Evolutionary conservation across 2,888 invertebrate species (phyloP).

Genomic region (Eupithecia insigniata): DNA sequence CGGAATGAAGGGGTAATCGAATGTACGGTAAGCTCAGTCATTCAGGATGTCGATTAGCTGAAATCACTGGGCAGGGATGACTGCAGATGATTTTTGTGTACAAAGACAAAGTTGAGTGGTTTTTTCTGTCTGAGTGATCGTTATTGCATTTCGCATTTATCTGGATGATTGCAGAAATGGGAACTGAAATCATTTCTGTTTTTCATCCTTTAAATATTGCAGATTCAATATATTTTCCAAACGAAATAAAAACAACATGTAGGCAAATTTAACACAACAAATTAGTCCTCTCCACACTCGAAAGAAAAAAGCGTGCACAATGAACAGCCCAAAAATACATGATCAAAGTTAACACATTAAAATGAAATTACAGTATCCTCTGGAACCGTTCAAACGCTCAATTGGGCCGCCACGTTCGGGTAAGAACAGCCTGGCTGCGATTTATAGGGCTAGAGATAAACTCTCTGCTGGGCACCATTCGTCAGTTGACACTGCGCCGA

Average conservation of each 20-base stretch:
- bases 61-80: constrained; percentile 32
- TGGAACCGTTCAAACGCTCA: constrained; percentile 42
- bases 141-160: constrained; percentile 7
- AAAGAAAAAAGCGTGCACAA: not conserved
- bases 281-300: not conserved
- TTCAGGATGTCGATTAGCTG: constrained; percentile 38
- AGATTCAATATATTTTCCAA: not conserved
- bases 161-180: not conserved
- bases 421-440: constrained; percentile 66
- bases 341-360: constrained; percentile 12
- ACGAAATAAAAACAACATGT: not conserved
- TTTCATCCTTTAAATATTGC: not conserved
- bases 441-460: constrained; percentile 78
- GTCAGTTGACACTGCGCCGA: constrained; percentile 56
- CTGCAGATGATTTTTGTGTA: constrained; percentile 30
- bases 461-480: constrained; percentile 67
- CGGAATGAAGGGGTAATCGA: constrained; percentile 43
- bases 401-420: constrained; percentile 49
- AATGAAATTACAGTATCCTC: constrained; percentile 40
- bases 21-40: constrained; percentile 38
- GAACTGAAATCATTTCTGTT: not conserved
- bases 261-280: not conserved
- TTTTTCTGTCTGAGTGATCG: constrained; percentile 9
- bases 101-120: constrained; percentile 18
- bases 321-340: not conserved